Conservation (phyloP, 2,113 vertebrate species). For the Sialia sialis region DNA sequence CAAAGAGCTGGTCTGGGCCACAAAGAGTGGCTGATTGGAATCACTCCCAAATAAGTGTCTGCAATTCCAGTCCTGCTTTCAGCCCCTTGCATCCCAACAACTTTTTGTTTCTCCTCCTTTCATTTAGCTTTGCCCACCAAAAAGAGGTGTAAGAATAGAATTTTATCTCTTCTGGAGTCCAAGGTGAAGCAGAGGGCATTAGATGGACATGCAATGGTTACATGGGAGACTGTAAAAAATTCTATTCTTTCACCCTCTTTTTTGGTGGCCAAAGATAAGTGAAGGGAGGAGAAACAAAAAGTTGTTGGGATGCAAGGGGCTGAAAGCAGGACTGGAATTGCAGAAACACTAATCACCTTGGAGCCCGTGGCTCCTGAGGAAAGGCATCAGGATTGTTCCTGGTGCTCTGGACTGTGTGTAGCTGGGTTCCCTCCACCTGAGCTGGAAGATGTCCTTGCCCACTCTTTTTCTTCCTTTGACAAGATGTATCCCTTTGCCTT, state of each 20-base stretch:
- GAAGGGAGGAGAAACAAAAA: background rate
- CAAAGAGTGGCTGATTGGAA: background rate
- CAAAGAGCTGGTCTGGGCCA: background rate
- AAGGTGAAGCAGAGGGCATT: no score
- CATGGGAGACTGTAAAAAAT: no score
- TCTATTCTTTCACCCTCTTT: background rate
- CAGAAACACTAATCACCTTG: background rate
- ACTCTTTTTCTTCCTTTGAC: background rate
- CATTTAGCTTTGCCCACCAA: no score
- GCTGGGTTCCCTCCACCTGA: fast-evolving
- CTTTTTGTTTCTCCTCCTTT: no score
- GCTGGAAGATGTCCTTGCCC: background rate
- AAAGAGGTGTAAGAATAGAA: no score
- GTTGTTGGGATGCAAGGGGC: fast-evolving
- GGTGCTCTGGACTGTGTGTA: background rate
- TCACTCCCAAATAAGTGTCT: background rate
- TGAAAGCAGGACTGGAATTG: background rate
- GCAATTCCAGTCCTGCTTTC: no score
- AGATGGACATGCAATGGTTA: no score
- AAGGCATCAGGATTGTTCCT: background rate
- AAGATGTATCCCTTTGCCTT: background rate
- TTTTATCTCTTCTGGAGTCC: no score
- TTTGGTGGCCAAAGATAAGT: background rate
- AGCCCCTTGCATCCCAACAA: no score
- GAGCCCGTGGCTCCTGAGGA: background rate